Percentiles rank a stretch among this genome's conserved stretches.
Conservation (phyloP, 2,113 vertebrate species). For the Phocoena sinus region DNA sequence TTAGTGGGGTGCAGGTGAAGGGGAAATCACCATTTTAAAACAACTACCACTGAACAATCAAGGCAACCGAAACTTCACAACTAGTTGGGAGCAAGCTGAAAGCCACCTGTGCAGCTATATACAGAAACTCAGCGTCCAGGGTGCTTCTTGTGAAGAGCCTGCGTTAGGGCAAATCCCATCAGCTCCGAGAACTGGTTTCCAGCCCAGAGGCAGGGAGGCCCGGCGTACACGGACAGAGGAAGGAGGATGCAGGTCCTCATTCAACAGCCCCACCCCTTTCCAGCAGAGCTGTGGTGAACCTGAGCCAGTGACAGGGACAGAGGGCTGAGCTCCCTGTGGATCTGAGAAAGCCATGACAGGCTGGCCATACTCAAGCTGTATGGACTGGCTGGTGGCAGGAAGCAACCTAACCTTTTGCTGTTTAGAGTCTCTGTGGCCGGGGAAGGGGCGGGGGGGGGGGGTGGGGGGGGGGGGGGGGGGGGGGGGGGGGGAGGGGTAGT, state of each 20-base stretch:
- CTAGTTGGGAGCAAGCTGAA: not conserved
- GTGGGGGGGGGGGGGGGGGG: no score
- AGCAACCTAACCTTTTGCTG: not conserved
- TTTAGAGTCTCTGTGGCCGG: not conserved
- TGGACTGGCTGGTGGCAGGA: not conserved
- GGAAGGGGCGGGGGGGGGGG: no score
- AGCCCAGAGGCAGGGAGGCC: accelerated
- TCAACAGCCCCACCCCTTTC: not conserved
- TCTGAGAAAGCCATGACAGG: not conserved
- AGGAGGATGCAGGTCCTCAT: not conserved
- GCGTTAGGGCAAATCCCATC: not conserved
- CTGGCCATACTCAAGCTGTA: accelerated
- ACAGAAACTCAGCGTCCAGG: not conserved
- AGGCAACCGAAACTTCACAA: not conserved
- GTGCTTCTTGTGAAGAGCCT: not conserved
- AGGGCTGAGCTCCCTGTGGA: accelerated
- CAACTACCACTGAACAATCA: not conserved
- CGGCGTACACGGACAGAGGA: not conserved
- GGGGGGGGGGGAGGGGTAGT: accelerated
- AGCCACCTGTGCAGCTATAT: not conserved
- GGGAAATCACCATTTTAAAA: not conserved
- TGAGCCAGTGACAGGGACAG: not conserved
- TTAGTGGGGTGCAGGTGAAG: not conserved
- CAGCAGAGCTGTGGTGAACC: not conserved
- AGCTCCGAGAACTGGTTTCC: not conserved